A percentile compares a stretch with the other conserved stretches of the same genome.
Evolutionary conservation across 2,888 invertebrate genomes (phyloP).

Genomic region (Tenthredo livida): DNA sequence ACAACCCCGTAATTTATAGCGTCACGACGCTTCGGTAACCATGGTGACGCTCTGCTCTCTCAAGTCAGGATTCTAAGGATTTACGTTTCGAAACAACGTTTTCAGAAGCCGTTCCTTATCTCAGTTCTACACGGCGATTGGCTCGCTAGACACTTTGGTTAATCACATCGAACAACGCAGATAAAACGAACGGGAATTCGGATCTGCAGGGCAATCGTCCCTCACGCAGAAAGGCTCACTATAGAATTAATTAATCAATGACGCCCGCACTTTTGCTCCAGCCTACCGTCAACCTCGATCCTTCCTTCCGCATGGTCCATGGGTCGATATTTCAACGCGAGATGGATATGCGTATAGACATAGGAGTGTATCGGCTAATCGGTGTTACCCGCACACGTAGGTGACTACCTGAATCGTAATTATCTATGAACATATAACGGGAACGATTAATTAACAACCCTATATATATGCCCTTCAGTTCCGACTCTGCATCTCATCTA

Average conservation of each 20-base stretch:
- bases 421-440: background rate
- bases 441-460: conserved; percentile 26
- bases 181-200: conserved; percentile 3
- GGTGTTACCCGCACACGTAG: background rate
- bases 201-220: conserved; percentile 17
- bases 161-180: conserved; percentile 2
- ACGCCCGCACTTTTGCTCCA: conserved; percentile 16
- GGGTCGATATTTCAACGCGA: conserved; percentile 33
- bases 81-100: background rate
- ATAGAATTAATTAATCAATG: conserved; percentile 42
- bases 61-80: background rate
- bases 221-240: conserved; percentile 20
- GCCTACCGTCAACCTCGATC: conserved; percentile 29
- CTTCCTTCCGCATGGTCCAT: background rate
- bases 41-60: conserved; percentile 17
- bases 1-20: conserved; percentile 27
- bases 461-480: background rate
- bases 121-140: background rate
- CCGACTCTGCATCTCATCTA: background rate
- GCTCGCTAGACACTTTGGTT: background rate
- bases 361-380: conserved; percentile 33
- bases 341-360: conserved; percentile 4
- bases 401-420: background rate
- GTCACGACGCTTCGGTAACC: conserved; percentile 28
- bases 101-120: conserved; percentile 29